Evolutionary conservation across 2,797 vertebrate genomes (phyloP).

Genomic region (Taenioides sp.): DNA sequence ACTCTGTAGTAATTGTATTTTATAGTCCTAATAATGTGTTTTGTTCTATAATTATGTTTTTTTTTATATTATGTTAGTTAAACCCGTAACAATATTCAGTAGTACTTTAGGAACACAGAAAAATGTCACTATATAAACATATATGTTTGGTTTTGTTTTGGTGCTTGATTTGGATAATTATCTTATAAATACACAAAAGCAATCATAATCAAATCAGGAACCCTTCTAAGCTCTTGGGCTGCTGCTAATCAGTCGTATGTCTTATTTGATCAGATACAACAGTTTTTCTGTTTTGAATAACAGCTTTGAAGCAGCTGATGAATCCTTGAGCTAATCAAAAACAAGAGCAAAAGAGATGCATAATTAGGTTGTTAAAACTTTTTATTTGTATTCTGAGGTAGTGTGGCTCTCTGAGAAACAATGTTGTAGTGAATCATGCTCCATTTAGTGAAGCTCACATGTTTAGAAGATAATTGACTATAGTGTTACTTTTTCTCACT

Average conservation of each 20-base stretch:
- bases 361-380: neutral
- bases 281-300: neutral
- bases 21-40: no score
- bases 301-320: neutral
- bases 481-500: no score
- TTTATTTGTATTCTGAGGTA: neutral
- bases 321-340: neutral
- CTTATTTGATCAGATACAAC: neutral
- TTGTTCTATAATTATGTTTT: neutral
- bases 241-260: neutral
- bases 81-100: neutral
- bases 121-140: neutral
- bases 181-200: conserved; percentile 1
- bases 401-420: neutral
- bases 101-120: neutral
- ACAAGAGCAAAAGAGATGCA: neutral
- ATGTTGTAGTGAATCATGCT: neutral
- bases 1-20: no score
- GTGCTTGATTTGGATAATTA: neutral
- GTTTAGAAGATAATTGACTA: no score
- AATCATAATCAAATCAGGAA: conserved; percentile 1
- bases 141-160: neutral
- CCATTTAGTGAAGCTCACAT: neutral
- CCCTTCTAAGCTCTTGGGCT: neutral
- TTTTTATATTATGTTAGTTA: neutral